A percentile compares a stretch with the other conserved stretches of the same genome.
These are phyloP conservation scores for Koerneria pararmatus DNA, from an alignment of 2,888 invertebrate genomes.

Conservation along the genomic window DNA sequence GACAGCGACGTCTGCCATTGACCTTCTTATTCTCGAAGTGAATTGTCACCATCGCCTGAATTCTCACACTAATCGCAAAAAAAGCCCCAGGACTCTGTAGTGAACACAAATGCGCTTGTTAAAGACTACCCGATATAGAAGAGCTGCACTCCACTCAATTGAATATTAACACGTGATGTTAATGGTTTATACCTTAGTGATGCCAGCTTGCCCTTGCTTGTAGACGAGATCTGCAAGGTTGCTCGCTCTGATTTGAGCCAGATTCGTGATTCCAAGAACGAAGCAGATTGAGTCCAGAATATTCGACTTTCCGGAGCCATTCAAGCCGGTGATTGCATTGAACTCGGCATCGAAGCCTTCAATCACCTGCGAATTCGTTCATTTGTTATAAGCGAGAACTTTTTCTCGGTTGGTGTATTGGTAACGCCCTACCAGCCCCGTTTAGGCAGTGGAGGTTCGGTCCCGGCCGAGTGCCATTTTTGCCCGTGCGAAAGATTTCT, in stretches of 20 bases:
- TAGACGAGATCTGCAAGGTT: slow-evolving; percentile 92
- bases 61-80: no score
- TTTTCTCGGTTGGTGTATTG: no score
- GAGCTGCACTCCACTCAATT: background rate
- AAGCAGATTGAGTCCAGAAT: slow-evolving; percentile 96
- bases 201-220: slow-evolving; percentile 91
- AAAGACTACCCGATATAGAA: no score
- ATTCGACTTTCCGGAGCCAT: slow-evolving; percentile 53
- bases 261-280: slow-evolving; percentile 86
- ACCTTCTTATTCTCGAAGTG: slow-evolving; percentile 80
- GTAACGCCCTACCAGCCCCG: no score
- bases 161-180: background rate
- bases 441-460: no score
- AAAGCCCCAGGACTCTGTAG: no score
- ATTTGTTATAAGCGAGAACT: no score
- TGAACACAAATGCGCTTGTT: no score
- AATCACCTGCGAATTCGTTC: slow-evolving; percentile 74
- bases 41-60: slow-evolving; percentile 81
- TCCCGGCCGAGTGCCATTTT: no score
- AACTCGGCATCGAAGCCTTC: slow-evolving; percentile 87
- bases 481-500: no score
- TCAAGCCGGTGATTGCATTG: slow-evolving; percentile 83
- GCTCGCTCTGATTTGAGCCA: slow-evolving; percentile 66
- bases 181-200: slow-evolving; percentile 69
- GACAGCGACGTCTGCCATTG: slow-evolving; percentile 77